A percentile compares a stretch with the other conserved stretches of the same genome.
phyloP scores from a whole-genome alignment of 2,113 vertebrate species.

The Tyrannus savana region DNA sequence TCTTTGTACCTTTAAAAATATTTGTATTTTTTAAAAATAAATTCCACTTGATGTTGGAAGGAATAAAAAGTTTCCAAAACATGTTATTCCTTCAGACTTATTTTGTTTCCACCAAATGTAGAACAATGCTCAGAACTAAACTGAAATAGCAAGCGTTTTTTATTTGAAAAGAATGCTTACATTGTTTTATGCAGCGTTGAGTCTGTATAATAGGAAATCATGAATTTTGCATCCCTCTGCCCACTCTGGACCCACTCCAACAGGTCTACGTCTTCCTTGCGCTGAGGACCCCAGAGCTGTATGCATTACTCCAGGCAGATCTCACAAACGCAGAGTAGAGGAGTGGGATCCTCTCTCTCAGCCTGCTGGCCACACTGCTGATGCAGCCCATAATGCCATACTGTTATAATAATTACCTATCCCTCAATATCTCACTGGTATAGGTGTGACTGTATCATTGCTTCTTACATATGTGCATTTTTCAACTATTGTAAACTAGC shows the following conservation, averaged over 20 bases:
- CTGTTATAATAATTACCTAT: accelerated
- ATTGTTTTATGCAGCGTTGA: not conserved
- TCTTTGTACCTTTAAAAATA: slow-evolving; percentile 35
- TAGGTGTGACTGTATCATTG: not conserved
- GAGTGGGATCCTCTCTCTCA: not conserved
- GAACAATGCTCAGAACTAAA: slow-evolving; percentile 8
- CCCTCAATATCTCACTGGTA: not conserved
- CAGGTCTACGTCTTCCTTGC: too few species aligned
- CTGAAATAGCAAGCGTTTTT: slow-evolving; percentile 12
- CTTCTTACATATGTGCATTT: not conserved
- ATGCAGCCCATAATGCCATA: not conserved
- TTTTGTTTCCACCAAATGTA: slow-evolving; percentile 38
- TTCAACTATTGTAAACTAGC: not conserved
- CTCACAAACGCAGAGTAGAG: not conserved
- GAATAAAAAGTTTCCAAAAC: slow-evolving; percentile 59
- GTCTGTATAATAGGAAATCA: slow-evolving; percentile 24
- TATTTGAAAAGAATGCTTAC: slow-evolving; percentile 51
- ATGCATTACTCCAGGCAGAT: not conserved
- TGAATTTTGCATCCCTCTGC: not conserved
- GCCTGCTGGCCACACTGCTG: not conserved
- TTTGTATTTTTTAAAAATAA: not conserved
- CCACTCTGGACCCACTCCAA: not conserved
- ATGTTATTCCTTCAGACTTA: not conserved
- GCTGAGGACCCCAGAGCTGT: not conserved
- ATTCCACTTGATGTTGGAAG: slow-evolving; percentile 23